phyloP scores from a whole-genome alignment of 2,113 vertebrate genomes.

The Carassius carassius region DNA sequence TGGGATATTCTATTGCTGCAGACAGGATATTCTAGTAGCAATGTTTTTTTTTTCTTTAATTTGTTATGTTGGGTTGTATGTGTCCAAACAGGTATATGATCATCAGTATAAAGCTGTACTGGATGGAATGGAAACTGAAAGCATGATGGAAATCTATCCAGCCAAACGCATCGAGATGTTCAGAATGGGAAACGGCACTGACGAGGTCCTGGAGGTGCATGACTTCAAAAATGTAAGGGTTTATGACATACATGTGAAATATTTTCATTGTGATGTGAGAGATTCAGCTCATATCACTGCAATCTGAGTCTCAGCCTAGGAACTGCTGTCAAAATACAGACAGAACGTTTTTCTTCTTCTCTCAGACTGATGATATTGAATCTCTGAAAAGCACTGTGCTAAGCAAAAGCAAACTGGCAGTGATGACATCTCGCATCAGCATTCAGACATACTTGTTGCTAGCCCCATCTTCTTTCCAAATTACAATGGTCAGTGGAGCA shows the following conservation, averaged over 20 bases:
- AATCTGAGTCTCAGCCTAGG: conserved; percentile 5
- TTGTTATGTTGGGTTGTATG: conserved; percentile 20
- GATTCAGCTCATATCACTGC: conserved; percentile 1
- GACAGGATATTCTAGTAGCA: not conserved
- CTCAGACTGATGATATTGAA: conserved; percentile 16
- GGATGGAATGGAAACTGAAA: conserved; percentile 83
- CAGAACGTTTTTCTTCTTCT: not conserved
- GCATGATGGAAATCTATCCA: conserved; percentile 90
- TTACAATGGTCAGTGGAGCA: conserved; percentile 59
- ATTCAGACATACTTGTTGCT: conserved; percentile 58
- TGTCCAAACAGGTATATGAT: conserved; percentile 81
- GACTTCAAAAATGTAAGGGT: conserved; percentile 93
- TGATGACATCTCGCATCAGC: conserved; percentile 28
- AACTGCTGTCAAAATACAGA: conserved; percentile 29
- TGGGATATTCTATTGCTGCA: not conserved
- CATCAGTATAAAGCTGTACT: conserved; percentile 86
- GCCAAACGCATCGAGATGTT: conserved; percentile 83
- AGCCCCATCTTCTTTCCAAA: conserved; percentile 53
- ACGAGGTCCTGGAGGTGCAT: conserved; percentile 91
- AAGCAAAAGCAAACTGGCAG: conserved; percentile 15
- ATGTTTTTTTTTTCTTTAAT: not conserved
- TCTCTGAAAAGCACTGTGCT: conserved; percentile 27
- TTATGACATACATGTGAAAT: not conserved
- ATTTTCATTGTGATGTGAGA: conserved; percentile 12
- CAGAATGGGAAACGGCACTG: conserved; percentile 84